phyloP scores from a whole-genome alignment of 2,888 invertebrate genomes.

The Tenthredo notha region DNA sequence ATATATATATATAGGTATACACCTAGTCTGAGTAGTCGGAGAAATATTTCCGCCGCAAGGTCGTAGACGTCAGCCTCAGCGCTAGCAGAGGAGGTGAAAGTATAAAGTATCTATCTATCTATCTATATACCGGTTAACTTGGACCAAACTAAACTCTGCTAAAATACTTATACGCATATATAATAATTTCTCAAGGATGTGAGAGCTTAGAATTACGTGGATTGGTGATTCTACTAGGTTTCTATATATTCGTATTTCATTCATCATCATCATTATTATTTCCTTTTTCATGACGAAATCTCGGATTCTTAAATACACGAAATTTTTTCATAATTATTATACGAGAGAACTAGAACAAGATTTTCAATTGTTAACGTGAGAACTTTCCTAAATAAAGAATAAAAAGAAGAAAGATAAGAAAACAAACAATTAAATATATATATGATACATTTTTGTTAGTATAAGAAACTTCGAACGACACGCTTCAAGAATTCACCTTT shows the following conservation, averaged over 20 bases:
- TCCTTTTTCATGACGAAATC: not conserved
- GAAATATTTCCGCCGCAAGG: slow-evolving; percentile 45
- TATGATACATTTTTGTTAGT: not conserved
- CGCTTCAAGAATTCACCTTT: not conserved
- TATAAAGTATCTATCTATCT: slow-evolving; percentile 1
- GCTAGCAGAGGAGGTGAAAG: slow-evolving; percentile 34
- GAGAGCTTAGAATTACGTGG: not conserved
- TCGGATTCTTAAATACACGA: not conserved
- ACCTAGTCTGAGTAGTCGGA: too few species aligned
- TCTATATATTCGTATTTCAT: not conserved
- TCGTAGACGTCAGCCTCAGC: slow-evolving; percentile 38
- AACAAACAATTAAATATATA: not conserved
- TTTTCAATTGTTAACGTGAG: not conserved
- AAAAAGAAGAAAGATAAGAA: too few species aligned
- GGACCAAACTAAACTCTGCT: slow-evolving; percentile 9
- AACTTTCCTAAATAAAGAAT: not conserved
- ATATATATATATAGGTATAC: too few species aligned
- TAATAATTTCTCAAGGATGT: not conserved
- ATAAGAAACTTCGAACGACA: not conserved
- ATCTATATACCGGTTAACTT: not conserved
- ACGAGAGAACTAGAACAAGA: not conserved
- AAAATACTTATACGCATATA: not conserved
- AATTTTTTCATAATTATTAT: not conserved
- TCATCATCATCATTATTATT: not conserved
- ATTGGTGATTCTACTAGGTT: not conserved